Percentiles rank a stretch among this genome's conserved stretches.
phyloP scores from a whole-genome alignment of 2,888 invertebrate species.

The Idaea dimidiata region DNA sequence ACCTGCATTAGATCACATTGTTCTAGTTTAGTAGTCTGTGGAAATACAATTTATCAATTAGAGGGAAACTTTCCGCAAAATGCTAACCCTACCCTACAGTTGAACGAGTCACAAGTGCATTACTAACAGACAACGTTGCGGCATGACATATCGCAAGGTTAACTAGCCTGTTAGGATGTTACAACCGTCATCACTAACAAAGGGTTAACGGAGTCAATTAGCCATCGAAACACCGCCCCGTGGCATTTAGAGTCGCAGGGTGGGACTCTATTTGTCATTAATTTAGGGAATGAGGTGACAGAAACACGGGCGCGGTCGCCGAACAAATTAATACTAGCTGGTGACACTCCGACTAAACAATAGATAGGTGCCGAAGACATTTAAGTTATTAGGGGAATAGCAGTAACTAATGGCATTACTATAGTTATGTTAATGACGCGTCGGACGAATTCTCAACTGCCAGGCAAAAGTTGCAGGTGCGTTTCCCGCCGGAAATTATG shows the following conservation, averaged over 20 bases:
- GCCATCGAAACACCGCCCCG: slow-evolving; percentile 65
- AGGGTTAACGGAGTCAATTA: slow-evolving; percentile 72
- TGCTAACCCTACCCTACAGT: not conserved
- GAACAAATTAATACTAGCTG: slow-evolving; percentile 65
- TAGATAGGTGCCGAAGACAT: not conserved
- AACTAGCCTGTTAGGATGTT: slow-evolving; percentile 60
- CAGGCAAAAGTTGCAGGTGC: too few species aligned
- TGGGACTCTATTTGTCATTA: slow-evolving; percentile 75
- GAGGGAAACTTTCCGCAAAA: not conserved
- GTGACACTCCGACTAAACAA: slow-evolving; percentile 17
- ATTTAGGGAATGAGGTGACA: slow-evolving; percentile 76
- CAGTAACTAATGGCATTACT: too few species aligned
- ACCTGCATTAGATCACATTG: not conserved
- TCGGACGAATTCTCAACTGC: too few species aligned
- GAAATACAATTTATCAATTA: not conserved
- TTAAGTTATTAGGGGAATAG: not conserved
- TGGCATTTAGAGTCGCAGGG: slow-evolving; percentile 64
- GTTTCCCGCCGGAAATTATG: too few species aligned
- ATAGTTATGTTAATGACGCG: too few species aligned
- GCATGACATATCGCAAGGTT: slow-evolving; percentile 51
- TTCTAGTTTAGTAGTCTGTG: not conserved
- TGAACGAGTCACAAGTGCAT: slow-evolving; percentile 1
- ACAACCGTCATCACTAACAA: slow-evolving; percentile 54
- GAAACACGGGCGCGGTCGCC: slow-evolving; percentile 66
- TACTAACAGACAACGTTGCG: slow-evolving; percentile 11